A percentile compares a stretch with the other conserved stretches of the same genome.
Evolutionary conservation across 2,797 vertebrate species (phyloP).

Genomic region (Intellagama lesueurii): DNA sequence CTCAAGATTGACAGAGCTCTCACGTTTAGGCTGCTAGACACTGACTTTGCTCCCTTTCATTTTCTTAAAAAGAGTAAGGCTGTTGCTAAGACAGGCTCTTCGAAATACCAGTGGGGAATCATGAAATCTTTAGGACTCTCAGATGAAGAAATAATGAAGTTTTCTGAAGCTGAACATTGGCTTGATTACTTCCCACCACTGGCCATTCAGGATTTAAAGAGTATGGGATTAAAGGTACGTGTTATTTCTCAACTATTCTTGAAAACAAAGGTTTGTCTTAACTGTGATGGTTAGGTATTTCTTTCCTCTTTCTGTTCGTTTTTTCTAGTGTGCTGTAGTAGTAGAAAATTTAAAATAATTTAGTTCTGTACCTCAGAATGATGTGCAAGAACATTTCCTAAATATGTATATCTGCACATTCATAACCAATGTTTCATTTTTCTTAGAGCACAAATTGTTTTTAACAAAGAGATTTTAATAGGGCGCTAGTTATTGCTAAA

Average conservation of each 20-base stretch:
- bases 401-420: background rate
- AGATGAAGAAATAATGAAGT: conserved; percentile 87
- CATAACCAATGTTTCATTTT: background rate
- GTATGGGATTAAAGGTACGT: conserved; percentile 94
- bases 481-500: background rate
- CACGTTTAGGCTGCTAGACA: background rate
- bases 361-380: background rate
- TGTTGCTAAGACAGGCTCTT: conserved; percentile 87
- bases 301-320: background rate
- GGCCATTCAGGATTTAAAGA: conserved; percentile 91
- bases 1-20: background rate
- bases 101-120: conserved; percentile 95
- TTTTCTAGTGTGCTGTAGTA: background rate
- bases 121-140: conserved; percentile 92
- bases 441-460: background rate
- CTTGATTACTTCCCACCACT: conserved; percentile 95
- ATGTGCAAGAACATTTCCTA: background rate
- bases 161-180: conserved; percentile 95
- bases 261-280: background rate
- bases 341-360: too few species aligned
- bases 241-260: background rate
- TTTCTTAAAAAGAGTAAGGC: conserved; percentile 90
- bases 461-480: conserved; percentile 24
- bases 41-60: background rate
- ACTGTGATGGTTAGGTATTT: background rate